Percentiles rank a stretch among this genome's conserved stretches.
Conservation (phyloP, 2,797 vertebrate genomes). For the Coluber constrictor region DNA sequence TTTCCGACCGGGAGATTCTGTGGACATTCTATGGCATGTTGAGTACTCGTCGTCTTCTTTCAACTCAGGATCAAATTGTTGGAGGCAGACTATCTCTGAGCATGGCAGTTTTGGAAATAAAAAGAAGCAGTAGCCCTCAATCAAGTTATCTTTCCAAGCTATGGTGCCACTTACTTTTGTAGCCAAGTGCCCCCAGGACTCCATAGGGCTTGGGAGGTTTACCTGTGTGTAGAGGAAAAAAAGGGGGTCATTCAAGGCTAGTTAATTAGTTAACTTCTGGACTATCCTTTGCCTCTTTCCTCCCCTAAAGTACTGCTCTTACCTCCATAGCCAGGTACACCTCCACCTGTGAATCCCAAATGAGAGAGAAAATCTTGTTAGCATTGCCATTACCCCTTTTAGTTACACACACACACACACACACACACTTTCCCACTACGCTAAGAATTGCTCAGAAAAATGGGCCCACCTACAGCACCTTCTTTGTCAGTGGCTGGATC, state of each 20-base stretch:
- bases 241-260: too few species aligned
- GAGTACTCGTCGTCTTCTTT: neutral
- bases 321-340: constrained; percentile 66
- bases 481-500: neutral
- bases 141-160: neutral
- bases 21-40: neutral
- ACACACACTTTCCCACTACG: too few species aligned
- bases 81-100: neutral
- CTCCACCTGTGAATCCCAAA: constrained; percentile 60
- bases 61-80: neutral
- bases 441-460: neutral
- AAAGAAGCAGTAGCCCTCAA: neutral
- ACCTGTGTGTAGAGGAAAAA: constrained; percentile 65
- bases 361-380: neutral
- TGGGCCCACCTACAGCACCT: neutral
- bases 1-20: neutral
- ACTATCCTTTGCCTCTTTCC: neutral
- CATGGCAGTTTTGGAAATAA: neutral
- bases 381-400: rapidly evolving
- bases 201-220: constrained; percentile 86
- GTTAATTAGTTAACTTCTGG: neutral
- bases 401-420: too few species aligned
- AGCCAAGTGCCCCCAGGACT: constrained; percentile 82
- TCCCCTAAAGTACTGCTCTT: constrained; percentile 35
- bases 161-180: constrained; percentile 72